Evolutionary conservation across 2,888 invertebrate species (phyloP).

Genomic region (Mesochorus sp.): DNA sequence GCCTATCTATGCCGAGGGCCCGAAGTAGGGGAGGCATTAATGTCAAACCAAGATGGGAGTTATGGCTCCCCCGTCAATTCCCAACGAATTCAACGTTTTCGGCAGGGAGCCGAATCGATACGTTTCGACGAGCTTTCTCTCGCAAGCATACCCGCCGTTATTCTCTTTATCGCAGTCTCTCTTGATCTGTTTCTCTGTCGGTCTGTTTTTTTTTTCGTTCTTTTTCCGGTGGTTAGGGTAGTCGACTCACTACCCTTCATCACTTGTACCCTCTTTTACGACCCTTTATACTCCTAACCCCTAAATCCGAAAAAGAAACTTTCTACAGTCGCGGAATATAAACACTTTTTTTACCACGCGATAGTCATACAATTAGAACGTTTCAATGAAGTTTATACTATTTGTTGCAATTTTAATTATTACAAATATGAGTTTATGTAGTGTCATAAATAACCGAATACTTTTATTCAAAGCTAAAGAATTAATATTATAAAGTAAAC

Average conservation of each 20-base stretch:
- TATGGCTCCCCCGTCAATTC: constrained; percentile 82
- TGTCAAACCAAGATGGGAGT: constrained; percentile 81
- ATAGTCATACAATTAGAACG: background rate
- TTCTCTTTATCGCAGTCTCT: constrained; percentile 52
- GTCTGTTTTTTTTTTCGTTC: constrained; percentile 12
- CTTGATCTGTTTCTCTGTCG: constrained; percentile 34
- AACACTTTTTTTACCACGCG: constrained; percentile 8
- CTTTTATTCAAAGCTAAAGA: no score
- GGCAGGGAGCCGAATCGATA: constrained; percentile 78
- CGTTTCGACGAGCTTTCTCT: constrained; percentile 71
- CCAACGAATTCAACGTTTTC: constrained; percentile 82
- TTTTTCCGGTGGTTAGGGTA: constrained; percentile 19
- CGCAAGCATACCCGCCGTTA: constrained; percentile 60
- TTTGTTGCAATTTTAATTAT: no score
- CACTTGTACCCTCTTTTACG: constrained; percentile 50
- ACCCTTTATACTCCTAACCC: constrained; percentile 49
- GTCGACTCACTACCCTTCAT: constrained; percentile 39
- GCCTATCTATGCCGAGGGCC: constrained; percentile 78
- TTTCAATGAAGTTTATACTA: background rate
- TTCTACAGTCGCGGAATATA: background rate
- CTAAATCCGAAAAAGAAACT: constrained; percentile 5
- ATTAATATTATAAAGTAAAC: no score
- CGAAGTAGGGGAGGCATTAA: constrained; percentile 81
- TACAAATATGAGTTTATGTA: no score
- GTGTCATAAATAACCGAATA: no score